Base-by-base conservation (phyloP, 2,797 vertebrate species). In the Sebastolobus alascanus region DNA sequence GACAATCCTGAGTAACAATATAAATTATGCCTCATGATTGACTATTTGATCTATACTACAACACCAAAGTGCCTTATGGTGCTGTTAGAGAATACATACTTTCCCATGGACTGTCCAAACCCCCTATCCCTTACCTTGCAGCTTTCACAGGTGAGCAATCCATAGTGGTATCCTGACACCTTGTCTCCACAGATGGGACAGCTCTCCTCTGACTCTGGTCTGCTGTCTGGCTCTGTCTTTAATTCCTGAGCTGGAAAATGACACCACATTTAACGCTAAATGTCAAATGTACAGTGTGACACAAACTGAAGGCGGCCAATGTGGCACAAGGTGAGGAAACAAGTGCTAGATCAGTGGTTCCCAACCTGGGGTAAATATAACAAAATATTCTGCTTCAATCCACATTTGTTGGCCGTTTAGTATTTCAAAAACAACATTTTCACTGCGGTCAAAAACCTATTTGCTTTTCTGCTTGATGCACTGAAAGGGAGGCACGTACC, bases 111-210 rank as follows among this genome's bases (percentile, higher is more conserved):
- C 38, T 6, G 1, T 29, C 12, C 52, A 71, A 73, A 72, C 1
- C 2, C 14, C 9, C 46, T 12, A 3, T 80, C 2, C 12, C 43
- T 81, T 91, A 95, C 96, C 96, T 97, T 97, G 90, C 96, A 97
- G 87, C 96, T 96, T 92, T 97, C 96, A 78, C 96, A 97, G 38
- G 96, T 97, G 68, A 96, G 95, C 67, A 97, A 93, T 38, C 96
- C 96, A 79, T 97, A 97, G 88, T 97, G 96, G 79, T 96, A 97
- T 76, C 96, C 96, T 6, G 96, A 97, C 64, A 97, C 96, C 80
- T 94, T 94, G 93, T 97, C 96, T 50, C 95, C 96, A 84, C 96
- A 97, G 71, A 97, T 78, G 1, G 96, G 96, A 74, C 96, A 97
- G 56, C 78, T 82, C 56, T 96, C 96, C 50, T 86, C 85, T 12